A percentile compares a stretch with the other conserved stretches of the same genome.
Conservation (phyloP, 2,113 vertebrate genomes). For the Microcebus griseorufus region DNA sequence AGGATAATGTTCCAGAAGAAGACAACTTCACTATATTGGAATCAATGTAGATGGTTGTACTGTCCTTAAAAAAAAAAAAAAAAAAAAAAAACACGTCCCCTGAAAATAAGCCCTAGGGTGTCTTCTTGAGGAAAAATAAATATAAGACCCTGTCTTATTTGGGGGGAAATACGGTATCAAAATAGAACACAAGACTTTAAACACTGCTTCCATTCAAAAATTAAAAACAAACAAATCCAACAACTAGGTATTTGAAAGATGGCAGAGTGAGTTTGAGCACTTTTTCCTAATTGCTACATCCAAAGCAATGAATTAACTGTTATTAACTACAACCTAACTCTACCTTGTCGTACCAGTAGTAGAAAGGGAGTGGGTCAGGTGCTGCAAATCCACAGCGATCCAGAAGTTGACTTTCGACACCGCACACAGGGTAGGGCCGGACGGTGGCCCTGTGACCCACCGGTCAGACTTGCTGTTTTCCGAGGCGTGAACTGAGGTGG, state of each 20-base stretch:
- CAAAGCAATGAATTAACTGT: neutral
- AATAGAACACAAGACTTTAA: neutral
- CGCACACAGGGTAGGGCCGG: too few species aligned
- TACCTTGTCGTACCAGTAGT: fast-evolving
- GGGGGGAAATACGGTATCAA: neutral
- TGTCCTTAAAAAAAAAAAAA: too few species aligned
- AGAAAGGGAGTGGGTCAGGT: neutral
- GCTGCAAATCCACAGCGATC: neutral
- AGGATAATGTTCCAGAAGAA: too few species aligned
- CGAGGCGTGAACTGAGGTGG: neutral
- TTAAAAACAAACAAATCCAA: too few species aligned
- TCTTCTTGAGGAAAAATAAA: too few species aligned
- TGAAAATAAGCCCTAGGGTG: too few species aligned
- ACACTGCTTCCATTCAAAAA: neutral
- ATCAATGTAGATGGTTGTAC: too few species aligned
- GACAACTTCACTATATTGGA: too few species aligned
- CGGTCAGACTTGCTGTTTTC: neutral
- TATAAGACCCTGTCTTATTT: too few species aligned
- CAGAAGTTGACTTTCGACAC: neutral
- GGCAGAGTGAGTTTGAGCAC: neutral
- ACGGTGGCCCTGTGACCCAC: fast-evolving
- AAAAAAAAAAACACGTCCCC: too few species aligned
- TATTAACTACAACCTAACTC: neutral
- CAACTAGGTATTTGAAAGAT: neutral
- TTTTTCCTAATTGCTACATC: neutral